Conservation (phyloP, 2,888 invertebrate species). For the Macrosiphum euphorbiae region DNA sequence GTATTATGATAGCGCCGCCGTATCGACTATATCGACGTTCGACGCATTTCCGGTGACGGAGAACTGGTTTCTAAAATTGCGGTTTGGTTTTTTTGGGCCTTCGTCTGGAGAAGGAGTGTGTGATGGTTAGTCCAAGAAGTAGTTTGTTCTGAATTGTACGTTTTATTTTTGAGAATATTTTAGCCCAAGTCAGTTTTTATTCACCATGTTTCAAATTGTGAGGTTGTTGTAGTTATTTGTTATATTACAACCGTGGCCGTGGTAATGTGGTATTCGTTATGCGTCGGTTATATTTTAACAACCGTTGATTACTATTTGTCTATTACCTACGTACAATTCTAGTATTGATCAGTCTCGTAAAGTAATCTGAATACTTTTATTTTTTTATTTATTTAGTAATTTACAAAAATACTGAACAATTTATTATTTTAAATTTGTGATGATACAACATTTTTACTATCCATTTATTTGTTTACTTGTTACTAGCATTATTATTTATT, state of each 20-base stretch:
- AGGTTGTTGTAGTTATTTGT: neutral
- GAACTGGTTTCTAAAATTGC: neutral
- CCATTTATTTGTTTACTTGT: neutral
- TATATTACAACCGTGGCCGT: neutral
- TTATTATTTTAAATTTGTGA: neutral
- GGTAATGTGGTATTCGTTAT: neutral
- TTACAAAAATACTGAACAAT: neutral
- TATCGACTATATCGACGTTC: neutral
- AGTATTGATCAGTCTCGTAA: neutral
- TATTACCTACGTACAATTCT: neutral
- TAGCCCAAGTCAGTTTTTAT: neutral
- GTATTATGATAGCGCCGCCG: neutral
- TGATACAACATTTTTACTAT: neutral
- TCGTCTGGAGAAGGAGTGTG: neutral
- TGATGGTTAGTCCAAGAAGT: neutral
- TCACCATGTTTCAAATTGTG: neutral
- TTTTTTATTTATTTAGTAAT: neutral
- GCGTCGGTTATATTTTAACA: neutral
- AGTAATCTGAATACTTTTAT: neutral
- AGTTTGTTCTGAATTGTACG: neutral
- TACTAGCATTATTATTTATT: neutral
- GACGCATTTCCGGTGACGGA: neutral
- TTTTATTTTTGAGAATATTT: neutral
- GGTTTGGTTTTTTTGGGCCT: neutral
- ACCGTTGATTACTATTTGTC: neutral